These are phyloP conservation scores for Palythoa heliodiscus DNA, from an alignment of 92 coral and sea anemone genomes.

Conservation along the genomic window DNA sequence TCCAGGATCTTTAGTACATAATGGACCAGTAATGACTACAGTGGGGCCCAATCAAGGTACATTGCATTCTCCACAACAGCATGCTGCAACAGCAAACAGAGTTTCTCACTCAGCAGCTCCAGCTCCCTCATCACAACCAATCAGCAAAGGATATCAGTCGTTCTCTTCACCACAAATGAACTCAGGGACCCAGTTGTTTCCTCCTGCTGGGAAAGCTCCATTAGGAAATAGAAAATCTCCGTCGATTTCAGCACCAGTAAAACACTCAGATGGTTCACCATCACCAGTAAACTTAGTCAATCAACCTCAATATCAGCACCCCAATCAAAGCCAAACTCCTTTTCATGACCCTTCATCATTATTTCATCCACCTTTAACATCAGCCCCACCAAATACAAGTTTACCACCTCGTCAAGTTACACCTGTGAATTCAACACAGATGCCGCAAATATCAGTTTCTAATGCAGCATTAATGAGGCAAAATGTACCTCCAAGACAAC, in stretches of 20 bases:
- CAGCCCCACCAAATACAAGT: slow-evolving; percentile 1
- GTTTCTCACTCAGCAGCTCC: not conserved
- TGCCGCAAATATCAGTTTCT: slow-evolving; percentile 19
- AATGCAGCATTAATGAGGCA: not conserved
- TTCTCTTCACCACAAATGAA: not conserved
- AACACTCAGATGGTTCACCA: not conserved
- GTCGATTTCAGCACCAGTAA: slow-evolving; percentile 8
- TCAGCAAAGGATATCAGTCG: not conserved
- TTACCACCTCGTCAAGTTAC: slow-evolving; percentile 10
- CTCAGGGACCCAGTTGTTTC: not conserved
- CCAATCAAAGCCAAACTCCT: slow-evolving; percentile 14
- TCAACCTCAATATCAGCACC: not conserved
- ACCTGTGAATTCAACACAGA: slow-evolving; percentile 6
- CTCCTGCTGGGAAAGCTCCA: not conserved
- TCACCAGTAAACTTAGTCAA: not conserved
- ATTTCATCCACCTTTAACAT: slow-evolving; percentile 5
- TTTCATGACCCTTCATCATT: slow-evolving; percentile 18
- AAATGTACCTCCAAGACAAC: slow-evolving; percentile 30
- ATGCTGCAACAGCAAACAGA: not conserved
- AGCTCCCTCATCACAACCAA: not conserved
- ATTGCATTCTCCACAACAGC: not conserved
- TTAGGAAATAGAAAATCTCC: slow-evolving; percentile 7
- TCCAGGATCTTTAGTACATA: slow-evolving; percentile 1
- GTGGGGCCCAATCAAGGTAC: not conserved
- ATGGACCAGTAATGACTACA: slow-evolving; percentile 20